Conservation (phyloP, 64 coral and sea anemone species). For the Montipora efflorescens region DNA sequence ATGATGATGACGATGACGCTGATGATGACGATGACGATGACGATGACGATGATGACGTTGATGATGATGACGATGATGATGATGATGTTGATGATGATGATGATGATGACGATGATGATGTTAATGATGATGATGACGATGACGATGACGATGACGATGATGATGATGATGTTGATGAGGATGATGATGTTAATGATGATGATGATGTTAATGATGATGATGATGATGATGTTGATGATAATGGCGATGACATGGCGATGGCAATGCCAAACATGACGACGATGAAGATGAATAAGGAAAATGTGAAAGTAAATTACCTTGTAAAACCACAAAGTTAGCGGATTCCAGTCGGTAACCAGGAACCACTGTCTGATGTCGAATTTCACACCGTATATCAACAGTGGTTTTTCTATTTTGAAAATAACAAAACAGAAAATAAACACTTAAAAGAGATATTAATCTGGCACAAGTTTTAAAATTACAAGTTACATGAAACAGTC, state of each 20-base stretch:
- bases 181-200: background rate
- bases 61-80: background rate
- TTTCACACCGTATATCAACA: slow-evolving; percentile 90
- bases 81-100: background rate
- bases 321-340: slow-evolving; percentile 98
- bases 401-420: slow-evolving; percentile 78
- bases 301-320: slow-evolving; percentile 44
- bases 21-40: background rate
- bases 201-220: background rate
- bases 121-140: no score
- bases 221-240: background rate
- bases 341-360: slow-evolving; percentile 99
- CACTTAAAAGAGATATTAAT: background rate
- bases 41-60: background rate
- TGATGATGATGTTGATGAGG: background rate
- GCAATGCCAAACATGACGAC: no score
- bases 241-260: background rate
- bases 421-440: background rate
- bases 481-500: no score
- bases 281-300: no score
- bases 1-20: background rate
- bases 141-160: background rate
- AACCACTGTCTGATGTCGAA: slow-evolving; percentile 99
- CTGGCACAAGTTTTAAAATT: no score
- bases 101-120: background rate